Base-by-base conservation (phyloP, 1,140 invertebrate species). In the Leguminivora glycinivorella region DNA sequence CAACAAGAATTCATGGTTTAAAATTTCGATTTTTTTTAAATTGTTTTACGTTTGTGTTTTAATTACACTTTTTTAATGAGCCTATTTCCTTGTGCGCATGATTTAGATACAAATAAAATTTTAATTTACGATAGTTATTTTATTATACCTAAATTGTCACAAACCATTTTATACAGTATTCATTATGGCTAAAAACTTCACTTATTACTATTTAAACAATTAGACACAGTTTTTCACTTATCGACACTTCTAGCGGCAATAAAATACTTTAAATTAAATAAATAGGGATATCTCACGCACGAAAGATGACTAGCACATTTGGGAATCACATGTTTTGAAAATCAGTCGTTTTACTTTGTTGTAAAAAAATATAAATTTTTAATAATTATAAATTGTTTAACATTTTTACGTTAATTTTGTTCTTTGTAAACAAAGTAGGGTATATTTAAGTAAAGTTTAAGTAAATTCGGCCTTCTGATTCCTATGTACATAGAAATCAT, bases 401-500 rank as follows among this genome's bases (percentile, higher is more conserved):
- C 14, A n/a, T 43, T 3, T 14, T 43, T 6, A 43, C 17, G 40
- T 40, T 17, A 3, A n/a, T 17, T 43, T 43, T 43, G 40, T n/a
- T 43, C 40, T n/a, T 43, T 43, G 40, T 43, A 17, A 43, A 17
- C 40, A 17, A 43, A 43, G 40, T 43, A 43, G n/a, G n/a, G 14
- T 17, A 3, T n/a, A n/a, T n/a, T 43, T n/a, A n/a, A 43, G 40
- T 72, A 74, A 79, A 72, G 71, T 73, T n/a, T n/a, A 75, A 72
- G 47, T 75, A 69, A 68, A 75, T 10, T 75, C 68, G 67, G 78
- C 73, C 74, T 80, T 77, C 72, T 72, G 70, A 77, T 75, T 74
- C 69, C 52, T 69, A 68, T 75, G 69, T 71, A 72, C 70, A 75
- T 74, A 74, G 68, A 73, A 78, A 70, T 74, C 72, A 75, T 74